These are phyloP conservation scores for Piprites chloris DNA, from an alignment of 2,113 vertebrate genomes.

Conservation along the genomic window DNA sequence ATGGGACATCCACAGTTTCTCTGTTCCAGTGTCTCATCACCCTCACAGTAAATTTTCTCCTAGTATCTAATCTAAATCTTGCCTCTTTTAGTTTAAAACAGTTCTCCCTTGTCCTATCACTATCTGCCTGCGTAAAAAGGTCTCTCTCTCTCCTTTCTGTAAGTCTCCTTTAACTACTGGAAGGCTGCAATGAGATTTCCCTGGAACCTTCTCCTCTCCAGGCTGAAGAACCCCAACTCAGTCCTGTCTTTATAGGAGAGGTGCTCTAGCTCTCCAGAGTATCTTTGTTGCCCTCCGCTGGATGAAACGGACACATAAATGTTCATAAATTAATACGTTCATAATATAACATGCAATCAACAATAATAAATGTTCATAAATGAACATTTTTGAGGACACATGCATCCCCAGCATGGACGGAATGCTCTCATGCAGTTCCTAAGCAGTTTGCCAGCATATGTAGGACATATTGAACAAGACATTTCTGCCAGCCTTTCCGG, in stretches of 20 bases:
- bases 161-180: not conserved
- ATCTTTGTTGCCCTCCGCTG: not conserved
- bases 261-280: not conserved
- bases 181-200: not conserved
- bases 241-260: not conserved
- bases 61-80: not conserved
- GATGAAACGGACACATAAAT: not conserved
- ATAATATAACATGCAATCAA: not conserved
- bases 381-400: not conserved
- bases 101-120: too few relatives aligned
- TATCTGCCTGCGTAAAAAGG: not conserved
- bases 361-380: not conserved
- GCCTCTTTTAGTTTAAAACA: not conserved
- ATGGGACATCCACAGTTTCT: not conserved
- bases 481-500: constrained; percentile 25
- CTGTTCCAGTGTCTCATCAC: not conserved
- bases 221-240: not conserved
- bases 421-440: not conserved
- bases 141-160: not conserved
- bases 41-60: not conserved
- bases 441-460: not conserved
- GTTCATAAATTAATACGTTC: not conserved
- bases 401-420: not conserved
- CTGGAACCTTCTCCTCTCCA: not conserved
- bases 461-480: not conserved